phyloP scores from a whole-genome alignment of 2,113 vertebrate genomes.

The Anoplopoma fimbria region DNA sequence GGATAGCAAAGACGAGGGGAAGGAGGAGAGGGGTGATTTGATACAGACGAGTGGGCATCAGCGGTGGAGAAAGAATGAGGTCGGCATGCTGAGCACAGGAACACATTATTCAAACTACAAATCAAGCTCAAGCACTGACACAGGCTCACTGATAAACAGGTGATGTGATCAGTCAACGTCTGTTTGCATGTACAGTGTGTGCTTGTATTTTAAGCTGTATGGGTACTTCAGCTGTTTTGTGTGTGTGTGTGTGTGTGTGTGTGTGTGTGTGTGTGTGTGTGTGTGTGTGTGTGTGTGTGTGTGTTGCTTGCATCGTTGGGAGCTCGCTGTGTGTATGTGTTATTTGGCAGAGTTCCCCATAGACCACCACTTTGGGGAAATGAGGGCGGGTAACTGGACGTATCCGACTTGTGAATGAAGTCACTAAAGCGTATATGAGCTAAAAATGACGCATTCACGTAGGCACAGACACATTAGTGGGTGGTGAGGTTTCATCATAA shows the following conservation, averaged over 20 bases:
- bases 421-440: constrained; percentile 29
- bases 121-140: constrained; percentile 53
- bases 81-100: constrained; percentile 23
- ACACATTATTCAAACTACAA: constrained; percentile 32
- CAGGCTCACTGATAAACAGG: constrained; percentile 16
- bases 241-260: constrained; percentile 14
- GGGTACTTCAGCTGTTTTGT: background rate
- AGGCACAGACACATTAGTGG: background rate
- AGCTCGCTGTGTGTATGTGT: constrained; percentile 37
- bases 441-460: background rate
- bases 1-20: constrained; percentile 53
- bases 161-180: background rate
- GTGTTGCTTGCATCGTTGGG: background rate
- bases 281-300: constrained; percentile 14
- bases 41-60: constrained; percentile 54
- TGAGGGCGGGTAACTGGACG: constrained; percentile 32
- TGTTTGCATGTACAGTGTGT: background rate
- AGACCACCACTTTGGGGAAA: constrained; percentile 47
- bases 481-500: background rate
- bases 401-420: constrained; percentile 31
- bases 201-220: constrained; percentile 9
- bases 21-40: constrained; percentile 45
- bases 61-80: constrained; percentile 32
- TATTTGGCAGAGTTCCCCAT: constrained; percentile 41
- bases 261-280: constrained; percentile 24